A percentile compares a stretch with the other conserved stretches of the same genome.
Evolutionary conservation across 2,797 vertebrate species (phyloP).

Genomic region (Mionectes olivaceus): DNA sequence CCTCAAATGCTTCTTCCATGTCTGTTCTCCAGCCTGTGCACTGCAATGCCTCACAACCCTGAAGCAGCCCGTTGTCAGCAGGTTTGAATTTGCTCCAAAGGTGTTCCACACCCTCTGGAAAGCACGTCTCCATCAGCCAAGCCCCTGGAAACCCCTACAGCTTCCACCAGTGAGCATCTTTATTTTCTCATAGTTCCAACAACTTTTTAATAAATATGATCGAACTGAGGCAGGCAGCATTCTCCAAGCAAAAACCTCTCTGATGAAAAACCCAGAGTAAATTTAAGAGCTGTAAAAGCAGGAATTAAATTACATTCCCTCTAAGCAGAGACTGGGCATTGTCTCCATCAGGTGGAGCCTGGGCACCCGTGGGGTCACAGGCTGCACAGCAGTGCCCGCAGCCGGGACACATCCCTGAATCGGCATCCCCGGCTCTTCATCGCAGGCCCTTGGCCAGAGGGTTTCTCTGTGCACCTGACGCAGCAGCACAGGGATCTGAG

Average conservation of each 20-base stretch:
- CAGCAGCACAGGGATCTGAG: not conserved
- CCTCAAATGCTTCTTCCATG: not conserved
- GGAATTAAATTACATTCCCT: not conserved
- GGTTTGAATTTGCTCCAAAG: not conserved
- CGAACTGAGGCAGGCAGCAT: not conserved
- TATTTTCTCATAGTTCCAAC: not conserved
- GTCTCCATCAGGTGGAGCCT: not conserved
- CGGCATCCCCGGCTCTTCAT: rapidly evolving
- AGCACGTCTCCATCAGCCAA: not conserved
- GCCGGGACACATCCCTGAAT: not conserved
- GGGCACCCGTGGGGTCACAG: not conserved
- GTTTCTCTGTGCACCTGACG: not conserved
- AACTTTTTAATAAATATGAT: not conserved
- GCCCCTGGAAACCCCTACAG: not conserved
- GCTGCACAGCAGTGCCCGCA: not conserved
- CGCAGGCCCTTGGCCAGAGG: not conserved
- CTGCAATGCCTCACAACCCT: not conserved
- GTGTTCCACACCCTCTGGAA: not conserved
- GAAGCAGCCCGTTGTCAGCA: not conserved
- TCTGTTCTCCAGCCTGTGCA: rapidly evolving
- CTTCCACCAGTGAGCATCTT: not conserved
- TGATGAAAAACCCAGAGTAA: not conserved
- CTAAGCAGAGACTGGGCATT: not conserved
- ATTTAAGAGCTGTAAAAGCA: not conserved
- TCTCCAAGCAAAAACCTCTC: not conserved